phyloP scores from a whole-genome alignment of 2,888 invertebrate species.

The Microctonus hyperodae region DNA sequence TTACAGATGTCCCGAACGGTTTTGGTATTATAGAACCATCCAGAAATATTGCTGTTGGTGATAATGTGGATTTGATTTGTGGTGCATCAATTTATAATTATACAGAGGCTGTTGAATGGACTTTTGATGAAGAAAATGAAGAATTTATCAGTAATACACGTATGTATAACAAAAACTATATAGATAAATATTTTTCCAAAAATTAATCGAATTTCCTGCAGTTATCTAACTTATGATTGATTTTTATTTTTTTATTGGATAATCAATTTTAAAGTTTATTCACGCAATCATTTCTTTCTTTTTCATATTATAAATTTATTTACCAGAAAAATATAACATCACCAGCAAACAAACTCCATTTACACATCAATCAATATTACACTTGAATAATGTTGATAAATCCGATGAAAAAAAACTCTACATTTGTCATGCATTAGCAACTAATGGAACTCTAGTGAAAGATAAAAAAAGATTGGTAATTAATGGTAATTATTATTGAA shows the following conservation, averaged over 20 bases:
- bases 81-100: constrained; percentile 66
- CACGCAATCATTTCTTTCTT: too few relatives aligned
- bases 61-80: constrained; percentile 68
- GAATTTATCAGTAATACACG: constrained; percentile 41
- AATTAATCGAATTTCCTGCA: too few relatives aligned
- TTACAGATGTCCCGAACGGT: constrained; percentile 63
- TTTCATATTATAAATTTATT: too few relatives aligned
- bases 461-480: constrained; percentile 55
- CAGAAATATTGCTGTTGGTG: constrained; percentile 64
- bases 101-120: constrained; percentile 66
- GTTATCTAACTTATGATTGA: constrained; percentile 1
- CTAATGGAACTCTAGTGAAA: constrained; percentile 32
- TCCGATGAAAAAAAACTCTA: constrained; percentile 51
- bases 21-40: constrained; percentile 58
- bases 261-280: too few relatives aligned
- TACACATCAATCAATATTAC: constrained; percentile 58
- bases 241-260: too few relatives aligned
- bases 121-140: constrained; percentile 37
- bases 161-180: constrained; percentile 33
- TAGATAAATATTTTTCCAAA: too few relatives aligned
- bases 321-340: constrained; percentile 44
- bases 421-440: constrained; percentile 47
- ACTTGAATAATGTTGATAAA: constrained; percentile 52
- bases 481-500: constrained; percentile 50
- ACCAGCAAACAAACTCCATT: constrained; percentile 47